Base-by-base conservation (phyloP, 1,140 invertebrate genomes). In the Notospermus geniculatus region DNA sequence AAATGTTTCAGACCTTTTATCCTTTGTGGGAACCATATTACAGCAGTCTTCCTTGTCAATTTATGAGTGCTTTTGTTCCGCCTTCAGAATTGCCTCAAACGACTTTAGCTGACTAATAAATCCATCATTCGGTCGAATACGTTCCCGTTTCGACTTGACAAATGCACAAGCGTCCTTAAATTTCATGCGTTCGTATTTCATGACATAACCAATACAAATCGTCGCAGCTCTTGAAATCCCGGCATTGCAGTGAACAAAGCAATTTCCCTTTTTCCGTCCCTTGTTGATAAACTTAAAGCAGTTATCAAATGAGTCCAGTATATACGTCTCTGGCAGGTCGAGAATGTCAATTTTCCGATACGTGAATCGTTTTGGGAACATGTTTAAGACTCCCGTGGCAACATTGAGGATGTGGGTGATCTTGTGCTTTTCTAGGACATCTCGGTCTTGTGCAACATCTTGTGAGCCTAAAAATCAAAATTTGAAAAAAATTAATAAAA, bases 401-500 rank as follows among this genome's bases (percentile, higher is more conserved):
- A 98, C 93, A 80, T 98, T 98, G 60, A 98, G 83, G 71, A 98
- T 97, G 77, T 97, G 93, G 53, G 91, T 88, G 55, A 98, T 92
- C 28, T 92, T 88, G 83, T 90, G 89, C 67, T 89, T 87, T 68
- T 91, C 87, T 70, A 97, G 83, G 77, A 95, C 92, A 63, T 89
- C 86, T 9, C 88, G 79, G 80, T 96, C 92, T 79, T 95, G 95
- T 25, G 93, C 95, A 13, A 75, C 69, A 65, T 78, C 76, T 59
- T 76, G 73, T 19, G 76, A 78, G 7, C 73, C 76, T 78, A 66
- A 29, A 66, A 67, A 45, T n/a, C n/a, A n/a, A n/a, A n/a, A n/a
- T n/a, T n/a, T n/a, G n/a, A n/a, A n/a, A n/a, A n/a, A n/a, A n/a
- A n/a, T n/a, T n/a, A n/a, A n/a, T n/a, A n/a, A n/a, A n/a, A n/a